phyloP scores from a whole-genome alignment of 2,888 invertebrate genomes.

The Arrhopalites spinosus region DNA sequence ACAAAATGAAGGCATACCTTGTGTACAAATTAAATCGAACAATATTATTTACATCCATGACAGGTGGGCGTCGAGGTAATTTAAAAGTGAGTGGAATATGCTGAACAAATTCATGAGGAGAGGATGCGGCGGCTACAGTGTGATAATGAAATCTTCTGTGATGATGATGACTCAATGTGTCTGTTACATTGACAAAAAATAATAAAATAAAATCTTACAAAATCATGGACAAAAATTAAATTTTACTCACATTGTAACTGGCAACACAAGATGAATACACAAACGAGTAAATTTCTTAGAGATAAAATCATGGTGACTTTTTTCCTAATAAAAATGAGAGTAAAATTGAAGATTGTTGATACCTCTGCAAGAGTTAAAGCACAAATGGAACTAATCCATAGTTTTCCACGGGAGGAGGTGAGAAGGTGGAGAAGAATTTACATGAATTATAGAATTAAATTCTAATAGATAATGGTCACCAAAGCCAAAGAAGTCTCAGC shows the following conservation, averaged over 20 bases:
- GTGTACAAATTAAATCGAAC: slow-evolving; percentile 28
- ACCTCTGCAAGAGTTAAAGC: too few species aligned
- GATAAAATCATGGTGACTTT: too few species aligned
- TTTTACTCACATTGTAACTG: too few species aligned
- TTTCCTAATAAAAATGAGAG: too few species aligned
- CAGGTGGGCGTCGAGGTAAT: background rate
- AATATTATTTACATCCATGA: slow-evolving; percentile 21
- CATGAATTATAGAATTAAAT: too few species aligned
- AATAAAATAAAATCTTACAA: background rate
- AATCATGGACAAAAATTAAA: background rate
- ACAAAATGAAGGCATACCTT: slow-evolving; percentile 1
- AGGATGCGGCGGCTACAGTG: background rate
- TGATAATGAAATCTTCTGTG: background rate
- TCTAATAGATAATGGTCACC: too few species aligned
- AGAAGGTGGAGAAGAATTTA: too few species aligned
- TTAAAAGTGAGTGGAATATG: slow-evolving; percentile 1
- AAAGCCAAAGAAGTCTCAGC: background rate
- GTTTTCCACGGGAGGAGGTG: too few species aligned
- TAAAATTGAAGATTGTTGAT: too few species aligned
- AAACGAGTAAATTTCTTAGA: too few species aligned
- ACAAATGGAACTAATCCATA: too few species aligned
- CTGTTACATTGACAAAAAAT: background rate
- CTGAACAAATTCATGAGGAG: background rate
- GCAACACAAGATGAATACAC: too few species aligned
- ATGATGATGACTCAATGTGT: background rate